Percentiles rank a stretch among this genome's conserved stretches.
phyloP scores from a whole-genome alignment of 2,113 vertebrate species.

The Mustela nigripes region DNA sequence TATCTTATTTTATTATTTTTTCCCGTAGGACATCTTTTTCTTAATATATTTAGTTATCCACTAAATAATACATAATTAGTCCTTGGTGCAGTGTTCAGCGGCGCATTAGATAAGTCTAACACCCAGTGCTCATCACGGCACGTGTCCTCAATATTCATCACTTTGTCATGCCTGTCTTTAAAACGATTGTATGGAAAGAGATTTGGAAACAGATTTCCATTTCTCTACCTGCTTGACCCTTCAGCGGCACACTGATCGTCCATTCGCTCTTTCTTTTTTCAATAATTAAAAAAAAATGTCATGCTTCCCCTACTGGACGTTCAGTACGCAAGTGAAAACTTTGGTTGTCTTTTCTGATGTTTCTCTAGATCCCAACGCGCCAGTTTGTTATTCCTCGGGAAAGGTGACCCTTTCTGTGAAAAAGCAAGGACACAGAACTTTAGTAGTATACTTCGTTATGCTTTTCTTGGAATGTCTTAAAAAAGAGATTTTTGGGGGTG shows the following conservation, averaged over 20 bases:
- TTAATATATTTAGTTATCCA: too few relatives aligned
- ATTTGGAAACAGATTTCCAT: constrained; percentile 40
- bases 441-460: neutral
- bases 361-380: neutral
- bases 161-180: neutral
- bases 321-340: constrained; percentile 28
- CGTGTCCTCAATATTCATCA: too few relatives aligned
- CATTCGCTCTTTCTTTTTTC: neutral
- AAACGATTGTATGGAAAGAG: neutral
- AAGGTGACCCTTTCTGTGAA: constrained; percentile 53
- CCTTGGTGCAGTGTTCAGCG: too few relatives aligned
- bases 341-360: constrained; percentile 9
- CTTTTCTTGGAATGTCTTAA: neutral
- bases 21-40: too few relatives aligned
- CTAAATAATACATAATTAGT: too few relatives aligned
- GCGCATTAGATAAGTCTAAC: too few relatives aligned
- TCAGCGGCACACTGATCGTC: neutral
- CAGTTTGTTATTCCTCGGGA: neutral
- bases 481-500: neutral
- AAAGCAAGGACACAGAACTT: neutral
- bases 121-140: too few relatives aligned
- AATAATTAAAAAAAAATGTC: neutral
- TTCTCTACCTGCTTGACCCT: neutral
- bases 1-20: too few relatives aligned
- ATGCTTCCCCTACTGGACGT: neutral